Evolutionary conservation across 1,140 invertebrate genomes (phyloP).

Genomic region (Olivierus martensii): DNA sequence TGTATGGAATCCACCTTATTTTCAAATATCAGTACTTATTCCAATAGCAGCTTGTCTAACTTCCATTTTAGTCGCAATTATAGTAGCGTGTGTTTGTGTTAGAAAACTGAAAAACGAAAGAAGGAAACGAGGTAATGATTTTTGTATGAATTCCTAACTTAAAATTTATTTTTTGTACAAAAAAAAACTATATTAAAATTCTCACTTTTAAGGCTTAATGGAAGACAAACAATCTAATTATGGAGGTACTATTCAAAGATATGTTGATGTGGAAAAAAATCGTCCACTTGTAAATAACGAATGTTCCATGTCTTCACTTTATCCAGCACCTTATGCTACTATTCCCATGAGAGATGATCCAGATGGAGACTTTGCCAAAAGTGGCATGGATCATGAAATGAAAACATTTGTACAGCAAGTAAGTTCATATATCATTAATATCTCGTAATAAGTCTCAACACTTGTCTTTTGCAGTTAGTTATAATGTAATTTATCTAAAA

Average conservation of each 20-base stretch:
- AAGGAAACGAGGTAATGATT: background rate
- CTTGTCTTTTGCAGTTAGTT: too few species aligned
- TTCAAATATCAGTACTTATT: conserved; percentile 14
- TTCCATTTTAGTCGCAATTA: conserved; percentile 14
- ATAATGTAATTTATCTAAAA: too few species aligned
- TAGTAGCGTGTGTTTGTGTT: conserved; percentile 17
- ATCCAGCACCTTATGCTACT: conserved; percentile 1
- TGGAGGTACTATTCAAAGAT: background rate
- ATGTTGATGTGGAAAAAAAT: conserved; percentile 11
- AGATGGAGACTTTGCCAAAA: background rate
- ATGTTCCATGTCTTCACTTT: background rate
- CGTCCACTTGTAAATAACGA: conserved; percentile 6
- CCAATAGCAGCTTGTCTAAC: conserved; percentile 17
- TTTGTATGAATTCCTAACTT: background rate
- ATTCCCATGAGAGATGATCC: background rate
- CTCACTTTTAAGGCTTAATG: background rate
- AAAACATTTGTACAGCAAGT: background rate
- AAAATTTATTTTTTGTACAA: background rate
- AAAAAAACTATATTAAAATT: background rate
- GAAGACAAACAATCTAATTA: background rate
- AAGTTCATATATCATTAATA: too few species aligned
- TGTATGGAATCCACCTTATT: background rate
- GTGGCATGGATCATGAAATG: background rate
- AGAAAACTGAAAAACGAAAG: background rate
- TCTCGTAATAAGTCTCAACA: too few species aligned